Percentiles rank a stretch among this genome's conserved stretches.
Evolutionary conservation across 2,797 vertebrate species (phyloP).

Genomic region (Bovichtus variegatus): DNA sequence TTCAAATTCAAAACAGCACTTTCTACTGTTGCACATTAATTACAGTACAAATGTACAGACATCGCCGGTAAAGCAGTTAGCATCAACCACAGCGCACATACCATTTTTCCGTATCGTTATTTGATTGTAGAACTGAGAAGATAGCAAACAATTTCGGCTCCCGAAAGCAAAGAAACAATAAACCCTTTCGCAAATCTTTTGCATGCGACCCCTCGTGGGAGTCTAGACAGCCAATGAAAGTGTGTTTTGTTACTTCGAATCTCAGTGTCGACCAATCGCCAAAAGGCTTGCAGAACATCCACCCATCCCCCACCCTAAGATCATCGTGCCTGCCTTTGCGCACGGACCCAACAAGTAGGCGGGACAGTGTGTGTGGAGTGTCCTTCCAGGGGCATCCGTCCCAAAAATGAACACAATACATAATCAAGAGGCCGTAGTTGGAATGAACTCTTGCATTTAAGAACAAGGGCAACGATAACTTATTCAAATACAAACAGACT

Average conservation of each 20-base stretch:
- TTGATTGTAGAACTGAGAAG: slow-evolving; percentile 73
- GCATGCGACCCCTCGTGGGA: slow-evolving; percentile 75
- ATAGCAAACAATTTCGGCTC: slow-evolving; percentile 80
- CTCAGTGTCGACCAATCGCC: slow-evolving; percentile 72
- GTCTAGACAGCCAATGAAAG: slow-evolving; percentile 70
- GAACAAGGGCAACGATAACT: not conserved
- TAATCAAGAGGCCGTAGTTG: not conserved
- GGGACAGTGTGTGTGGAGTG: slow-evolving; percentile 62
- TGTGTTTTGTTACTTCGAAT: slow-evolving; percentile 81
- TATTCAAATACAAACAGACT: fast-evolving
- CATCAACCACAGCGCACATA: slow-evolving; percentile 54
- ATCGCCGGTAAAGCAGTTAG: fast-evolving
- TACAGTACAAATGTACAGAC: not conserved
- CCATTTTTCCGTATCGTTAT: slow-evolving; percentile 82
- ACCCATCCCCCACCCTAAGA: slow-evolving; percentile 84
- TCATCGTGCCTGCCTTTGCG: slow-evolving; percentile 73
- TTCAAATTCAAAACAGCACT: slow-evolving; percentile 50
- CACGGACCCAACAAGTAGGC: slow-evolving; percentile 83
- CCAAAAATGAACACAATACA: slow-evolving; percentile 46
- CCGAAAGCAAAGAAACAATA: slow-evolving; percentile 88
- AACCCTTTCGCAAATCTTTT: slow-evolving; percentile 81
- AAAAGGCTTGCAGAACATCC: slow-evolving; percentile 44
- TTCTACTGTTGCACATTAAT: slow-evolving; percentile 7
- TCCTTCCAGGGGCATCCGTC: slow-evolving; percentile 67
- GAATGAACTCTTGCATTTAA: not conserved